Conservation (phyloP, 2,888 invertebrate species). For the Drosophila paranaensis region DNA sequence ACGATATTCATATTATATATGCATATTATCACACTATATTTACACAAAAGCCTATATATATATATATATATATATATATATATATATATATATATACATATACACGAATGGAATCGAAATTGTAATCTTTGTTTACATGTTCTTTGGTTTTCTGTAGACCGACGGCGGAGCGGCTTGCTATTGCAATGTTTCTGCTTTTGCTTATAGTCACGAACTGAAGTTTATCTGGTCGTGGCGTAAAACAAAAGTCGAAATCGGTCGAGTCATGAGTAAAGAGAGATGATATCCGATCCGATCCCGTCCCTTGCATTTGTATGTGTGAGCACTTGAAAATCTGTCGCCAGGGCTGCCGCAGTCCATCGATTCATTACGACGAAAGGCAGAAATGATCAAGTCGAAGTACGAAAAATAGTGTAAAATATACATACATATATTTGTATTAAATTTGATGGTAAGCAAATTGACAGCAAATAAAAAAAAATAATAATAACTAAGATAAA, state of each 20-base stretch:
- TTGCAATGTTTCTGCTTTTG: background rate
- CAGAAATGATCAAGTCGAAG: background rate
- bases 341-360: background rate
- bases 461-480: too few relatives aligned
- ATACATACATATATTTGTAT: too few relatives aligned
- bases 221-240: background rate
- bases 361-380: background rate
- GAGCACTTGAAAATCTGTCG: background rate
- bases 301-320: background rate
- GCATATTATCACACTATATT: too few relatives aligned
- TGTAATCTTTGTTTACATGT: constrained; percentile 1
- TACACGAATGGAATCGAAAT: background rate
- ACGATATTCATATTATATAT: too few relatives aligned
- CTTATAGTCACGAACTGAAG: constrained; percentile 18
- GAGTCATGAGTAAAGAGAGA: background rate
- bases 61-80: too few relatives aligned
- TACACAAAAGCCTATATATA: too few relatives aligned
- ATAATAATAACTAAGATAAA: too few relatives aligned
- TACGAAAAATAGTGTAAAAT: too few relatives aligned
- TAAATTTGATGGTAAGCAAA: too few relatives aligned
- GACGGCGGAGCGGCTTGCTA: too few relatives aligned
- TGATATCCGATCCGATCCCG: constrained; percentile 3
- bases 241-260: background rate
- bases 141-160: background rate
- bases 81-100: too few relatives aligned